Evolutionary conservation across 2,113 vertebrate genomes (phyloP).

Genomic region (Pithys albifrons): DNA sequence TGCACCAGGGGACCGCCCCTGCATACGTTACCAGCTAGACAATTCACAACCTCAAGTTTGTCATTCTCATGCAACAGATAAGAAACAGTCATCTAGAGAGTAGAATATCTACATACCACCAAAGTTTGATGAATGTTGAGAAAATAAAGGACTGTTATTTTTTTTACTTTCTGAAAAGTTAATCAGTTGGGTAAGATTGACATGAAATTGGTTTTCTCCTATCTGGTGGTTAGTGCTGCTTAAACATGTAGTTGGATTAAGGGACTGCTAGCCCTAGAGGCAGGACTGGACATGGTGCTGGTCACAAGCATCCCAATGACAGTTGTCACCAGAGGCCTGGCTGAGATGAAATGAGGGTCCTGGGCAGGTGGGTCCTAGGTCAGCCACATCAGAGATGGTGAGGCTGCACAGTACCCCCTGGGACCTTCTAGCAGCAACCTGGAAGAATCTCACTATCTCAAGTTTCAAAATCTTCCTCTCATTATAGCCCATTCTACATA

Average conservation of each 20-base stretch:
- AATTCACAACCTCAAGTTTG: not conserved
- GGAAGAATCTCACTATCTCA: not conserved
- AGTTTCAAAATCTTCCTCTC: not conserved
- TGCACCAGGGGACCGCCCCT: no score
- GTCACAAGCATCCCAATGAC: fast-evolving
- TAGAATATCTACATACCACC: fast-evolving
- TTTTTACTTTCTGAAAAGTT: not conserved
- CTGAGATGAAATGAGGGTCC: not conserved
- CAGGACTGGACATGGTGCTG: not conserved
- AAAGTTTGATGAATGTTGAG: not conserved
- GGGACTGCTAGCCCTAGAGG: not conserved
- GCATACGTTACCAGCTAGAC: fast-evolving
- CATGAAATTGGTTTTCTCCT: not conserved
- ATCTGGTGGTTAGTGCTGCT: not conserved
- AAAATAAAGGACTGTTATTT: not conserved
- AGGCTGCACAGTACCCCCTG: not conserved
- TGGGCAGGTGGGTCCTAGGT: not conserved
- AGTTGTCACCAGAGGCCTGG: no score
- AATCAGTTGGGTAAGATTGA: not conserved
- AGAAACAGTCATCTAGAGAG: not conserved
- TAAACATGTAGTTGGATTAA: not conserved
- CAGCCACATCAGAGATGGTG: fast-evolving
- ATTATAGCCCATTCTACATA: no score
- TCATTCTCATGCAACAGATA: not conserved
- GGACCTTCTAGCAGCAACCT: no score